Percentiles rank a stretch among this genome's conserved stretches.
Evolutionary conservation across 2,113 vertebrate genomes (phyloP).

Genomic region (Gymnogyps californianus): DNA sequence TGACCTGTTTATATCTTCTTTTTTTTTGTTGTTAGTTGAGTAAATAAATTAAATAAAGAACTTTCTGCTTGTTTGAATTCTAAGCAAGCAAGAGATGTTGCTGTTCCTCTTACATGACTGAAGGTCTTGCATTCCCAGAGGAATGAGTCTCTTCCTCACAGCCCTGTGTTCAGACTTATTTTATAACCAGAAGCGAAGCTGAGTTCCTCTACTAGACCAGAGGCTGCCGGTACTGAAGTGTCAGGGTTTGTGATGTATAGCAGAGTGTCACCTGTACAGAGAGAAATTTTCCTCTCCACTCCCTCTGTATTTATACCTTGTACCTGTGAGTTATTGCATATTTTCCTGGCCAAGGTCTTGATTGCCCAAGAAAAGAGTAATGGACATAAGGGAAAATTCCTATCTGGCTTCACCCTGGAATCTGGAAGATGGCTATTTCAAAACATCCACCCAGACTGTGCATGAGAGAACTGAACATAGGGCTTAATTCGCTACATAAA

Average conservation of each 20-base stretch:
- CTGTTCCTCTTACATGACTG: not conserved
- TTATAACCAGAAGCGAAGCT: not conserved
- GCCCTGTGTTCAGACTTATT: not conserved
- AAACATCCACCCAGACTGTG: not conserved
- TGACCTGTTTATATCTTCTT: not conserved
- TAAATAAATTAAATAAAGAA: not conserved
- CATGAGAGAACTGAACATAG: not conserved
- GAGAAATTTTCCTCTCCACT: slow-evolving; percentile 44
- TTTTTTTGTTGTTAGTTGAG: not conserved
- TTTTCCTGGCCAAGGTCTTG: slow-evolving; percentile 43
- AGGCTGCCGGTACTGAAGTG: not conserved
- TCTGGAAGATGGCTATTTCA: not conserved
- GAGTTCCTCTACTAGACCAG: not conserved
- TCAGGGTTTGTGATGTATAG: not conserved
- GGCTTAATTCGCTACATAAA: not conserved
- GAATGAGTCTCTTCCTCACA: not conserved
- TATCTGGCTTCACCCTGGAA: not conserved
- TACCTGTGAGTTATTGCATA: slow-evolving; percentile 22
- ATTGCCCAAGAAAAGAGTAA: not conserved
- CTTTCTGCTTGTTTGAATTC: not conserved
- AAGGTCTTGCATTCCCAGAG: not conserved
- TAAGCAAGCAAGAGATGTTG: not conserved
- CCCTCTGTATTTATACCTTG: slow-evolving; percentile 34
- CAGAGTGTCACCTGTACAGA: not conserved
- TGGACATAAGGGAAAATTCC: not conserved